Evolutionary conservation across 1,140 invertebrate species (phyloP).

Genomic region (Scaptodrosophila lebanonensis): DNA sequence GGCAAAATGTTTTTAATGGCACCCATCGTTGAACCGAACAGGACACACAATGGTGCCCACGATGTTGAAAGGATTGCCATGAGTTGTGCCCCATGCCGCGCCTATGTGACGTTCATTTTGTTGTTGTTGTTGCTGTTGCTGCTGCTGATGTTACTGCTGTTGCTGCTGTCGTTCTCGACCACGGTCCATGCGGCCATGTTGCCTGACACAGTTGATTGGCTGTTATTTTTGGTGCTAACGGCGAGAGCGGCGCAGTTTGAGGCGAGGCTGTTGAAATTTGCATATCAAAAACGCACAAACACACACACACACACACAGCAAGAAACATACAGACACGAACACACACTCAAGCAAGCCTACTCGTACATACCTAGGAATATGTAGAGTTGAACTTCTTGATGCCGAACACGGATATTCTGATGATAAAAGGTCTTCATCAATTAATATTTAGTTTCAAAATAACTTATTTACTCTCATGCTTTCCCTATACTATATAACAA

Average conservation of each 20-base stretch:
- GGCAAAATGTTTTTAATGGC: conserved; percentile 25
- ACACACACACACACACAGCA: background rate
- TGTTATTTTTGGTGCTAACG: conserved; percentile 73
- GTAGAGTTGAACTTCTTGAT: too few species aligned
- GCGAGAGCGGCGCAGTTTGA: conserved; percentile 51
- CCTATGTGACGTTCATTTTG: conserved; percentile 10
- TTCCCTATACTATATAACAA: too few species aligned
- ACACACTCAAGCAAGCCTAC: too few species aligned
- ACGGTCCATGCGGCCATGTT: background rate
- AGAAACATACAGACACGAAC: conserved; percentile 1
- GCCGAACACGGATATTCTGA: too few species aligned
- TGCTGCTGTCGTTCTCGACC: background rate
- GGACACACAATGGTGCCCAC: too few species aligned
- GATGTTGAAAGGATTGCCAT: conserved; percentile 69
- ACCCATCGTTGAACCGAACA: too few species aligned
- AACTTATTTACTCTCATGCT: too few species aligned
- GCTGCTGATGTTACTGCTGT: too few species aligned
- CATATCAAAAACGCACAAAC: conserved; percentile 66
- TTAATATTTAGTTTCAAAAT: too few species aligned
- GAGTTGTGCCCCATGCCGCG: conserved; percentile 53
- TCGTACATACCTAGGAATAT: too few species aligned
- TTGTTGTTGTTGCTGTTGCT: too few species aligned
- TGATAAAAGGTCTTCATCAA: too few species aligned
- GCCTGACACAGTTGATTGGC: conserved; percentile 72
- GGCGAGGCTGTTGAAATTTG: conserved; percentile 74